Percentiles rank a stretch among this genome's conserved stretches.
Conservation (phyloP, 1,140 invertebrate species). For the Philaenus spumarius region DNA sequence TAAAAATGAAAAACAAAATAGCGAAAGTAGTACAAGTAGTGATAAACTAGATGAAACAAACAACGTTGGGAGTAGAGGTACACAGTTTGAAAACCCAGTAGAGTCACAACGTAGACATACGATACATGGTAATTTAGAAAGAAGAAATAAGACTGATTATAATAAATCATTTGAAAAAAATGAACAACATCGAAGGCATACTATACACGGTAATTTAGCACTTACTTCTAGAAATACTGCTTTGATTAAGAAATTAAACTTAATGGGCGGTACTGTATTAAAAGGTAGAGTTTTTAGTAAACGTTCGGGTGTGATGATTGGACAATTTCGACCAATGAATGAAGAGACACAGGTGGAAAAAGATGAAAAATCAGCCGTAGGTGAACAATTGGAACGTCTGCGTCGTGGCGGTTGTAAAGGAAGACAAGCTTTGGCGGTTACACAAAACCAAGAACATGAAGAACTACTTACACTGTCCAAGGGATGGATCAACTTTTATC, state of each 20-base stretch:
- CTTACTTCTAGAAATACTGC: background rate
- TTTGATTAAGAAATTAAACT: constrained; percentile 5
- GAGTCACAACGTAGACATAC: constrained; percentile 6
- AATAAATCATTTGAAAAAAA: constrained; percentile 7
- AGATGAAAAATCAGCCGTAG: constrained; percentile 7
- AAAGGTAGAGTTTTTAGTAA: constrained; percentile 18
- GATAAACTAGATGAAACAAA: background rate
- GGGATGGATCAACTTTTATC: constrained; percentile 38
- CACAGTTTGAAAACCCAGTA: constrained; percentile 1
- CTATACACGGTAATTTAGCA: constrained; percentile 10
- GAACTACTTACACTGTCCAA: constrained; percentile 33
- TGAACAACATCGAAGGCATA: constrained; percentile 14
- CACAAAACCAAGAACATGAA: constrained; percentile 25
- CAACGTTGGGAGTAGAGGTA: background rate
- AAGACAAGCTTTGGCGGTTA: constrained; percentile 11
- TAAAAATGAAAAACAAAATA: background rate
- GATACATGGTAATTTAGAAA: constrained; percentile 12
- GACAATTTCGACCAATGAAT: constrained; percentile 15
- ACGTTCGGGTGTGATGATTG: constrained; percentile 16
- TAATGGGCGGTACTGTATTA: constrained; percentile 8
- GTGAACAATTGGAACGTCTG: constrained; percentile 11
- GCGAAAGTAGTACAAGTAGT: constrained; percentile 13
- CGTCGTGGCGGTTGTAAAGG: constrained; percentile 10
- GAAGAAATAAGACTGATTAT: background rate
- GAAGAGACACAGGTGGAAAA: constrained; percentile 18